phyloP scores from a whole-genome alignment of 2,113 vertebrate genomes.

The Hemichromis elongatus region DNA sequence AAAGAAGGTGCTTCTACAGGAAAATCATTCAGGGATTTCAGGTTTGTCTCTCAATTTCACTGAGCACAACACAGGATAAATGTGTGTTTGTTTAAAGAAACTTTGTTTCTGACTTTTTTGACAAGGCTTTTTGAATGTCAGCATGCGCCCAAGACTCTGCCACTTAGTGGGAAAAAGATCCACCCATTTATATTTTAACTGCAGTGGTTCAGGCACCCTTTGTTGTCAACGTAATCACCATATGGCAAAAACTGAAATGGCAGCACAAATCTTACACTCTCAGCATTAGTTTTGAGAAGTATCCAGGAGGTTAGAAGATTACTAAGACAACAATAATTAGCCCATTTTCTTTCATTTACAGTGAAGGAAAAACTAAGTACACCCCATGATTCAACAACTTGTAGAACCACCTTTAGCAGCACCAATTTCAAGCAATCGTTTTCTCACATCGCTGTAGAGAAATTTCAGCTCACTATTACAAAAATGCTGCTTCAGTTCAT shows the following conservation, averaged over 20 bases:
- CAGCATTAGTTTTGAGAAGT: conserved; percentile 17
- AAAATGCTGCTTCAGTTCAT: neutral
- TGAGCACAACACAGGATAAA: conserved; percentile 39
- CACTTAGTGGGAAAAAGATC: neutral
- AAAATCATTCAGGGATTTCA: conserved; percentile 76
- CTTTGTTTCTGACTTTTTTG: conserved; percentile 35
- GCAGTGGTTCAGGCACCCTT: conserved; percentile 17
- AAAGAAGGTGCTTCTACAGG: conserved; percentile 67
- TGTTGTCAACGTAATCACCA: conserved; percentile 12
- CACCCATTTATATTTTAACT: neutral
- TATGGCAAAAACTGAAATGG: conserved; percentile 35
- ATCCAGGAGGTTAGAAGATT: neutral
- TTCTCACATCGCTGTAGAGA: neutral
- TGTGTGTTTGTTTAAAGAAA: conserved; percentile 29
- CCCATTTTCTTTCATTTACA: neutral
- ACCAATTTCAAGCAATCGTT: neutral
- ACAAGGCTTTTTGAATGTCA: conserved; percentile 36
- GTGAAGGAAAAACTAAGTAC: neutral
- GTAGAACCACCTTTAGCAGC: neutral
- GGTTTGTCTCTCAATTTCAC: conserved; percentile 60
- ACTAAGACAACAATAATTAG: neutral
- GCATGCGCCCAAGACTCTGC: neutral
- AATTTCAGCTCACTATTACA: neutral
- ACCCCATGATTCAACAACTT: neutral
- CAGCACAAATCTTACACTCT: conserved; percentile 29